phyloP scores from a whole-genome alignment of 2,888 invertebrate species.

The Iselma pallidipennis region DNA sequence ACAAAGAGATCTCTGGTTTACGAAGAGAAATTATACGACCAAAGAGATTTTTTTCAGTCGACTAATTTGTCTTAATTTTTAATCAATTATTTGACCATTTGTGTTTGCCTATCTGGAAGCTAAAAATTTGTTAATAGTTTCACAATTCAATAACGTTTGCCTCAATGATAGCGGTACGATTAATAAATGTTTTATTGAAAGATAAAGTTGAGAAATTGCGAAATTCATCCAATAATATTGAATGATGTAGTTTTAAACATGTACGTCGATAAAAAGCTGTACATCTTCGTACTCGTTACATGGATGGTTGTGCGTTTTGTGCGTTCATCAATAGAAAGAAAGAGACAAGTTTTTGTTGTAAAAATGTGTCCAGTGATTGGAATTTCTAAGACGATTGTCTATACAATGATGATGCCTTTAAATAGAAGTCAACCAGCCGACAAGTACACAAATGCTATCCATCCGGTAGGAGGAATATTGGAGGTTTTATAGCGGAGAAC shows the following conservation, averaged over 20 bases:
- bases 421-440: conserved; percentile 23
- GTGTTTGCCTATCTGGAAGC: no score
- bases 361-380: conserved; percentile 32
- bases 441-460: conserved; percentile 17
- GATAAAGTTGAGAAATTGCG: neutral
- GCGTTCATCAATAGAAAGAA: conserved; percentile 4
- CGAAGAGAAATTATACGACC: no score
- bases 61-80: no score
- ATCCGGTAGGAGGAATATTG: conserved; percentile 17
- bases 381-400: conserved; percentile 36
- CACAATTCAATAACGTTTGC: no score
- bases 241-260: neutral
- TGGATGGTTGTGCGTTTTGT: conserved; percentile 26
- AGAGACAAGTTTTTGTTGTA: conserved; percentile 30
- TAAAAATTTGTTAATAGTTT: no score
- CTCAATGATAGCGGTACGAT: neutral
- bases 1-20: no score
- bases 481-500: neutral
- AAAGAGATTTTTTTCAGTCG: no score
- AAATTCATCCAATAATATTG: neutral
- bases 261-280: neutral
- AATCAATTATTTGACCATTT: no score
- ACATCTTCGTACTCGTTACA: conserved; percentile 13
- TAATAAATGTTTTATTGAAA: neutral
- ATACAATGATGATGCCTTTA: conserved; percentile 27